Evolutionary conservation across 2,797 vertebrate genomes (phyloP).

Genomic region (Amniataba percoides): DNA sequence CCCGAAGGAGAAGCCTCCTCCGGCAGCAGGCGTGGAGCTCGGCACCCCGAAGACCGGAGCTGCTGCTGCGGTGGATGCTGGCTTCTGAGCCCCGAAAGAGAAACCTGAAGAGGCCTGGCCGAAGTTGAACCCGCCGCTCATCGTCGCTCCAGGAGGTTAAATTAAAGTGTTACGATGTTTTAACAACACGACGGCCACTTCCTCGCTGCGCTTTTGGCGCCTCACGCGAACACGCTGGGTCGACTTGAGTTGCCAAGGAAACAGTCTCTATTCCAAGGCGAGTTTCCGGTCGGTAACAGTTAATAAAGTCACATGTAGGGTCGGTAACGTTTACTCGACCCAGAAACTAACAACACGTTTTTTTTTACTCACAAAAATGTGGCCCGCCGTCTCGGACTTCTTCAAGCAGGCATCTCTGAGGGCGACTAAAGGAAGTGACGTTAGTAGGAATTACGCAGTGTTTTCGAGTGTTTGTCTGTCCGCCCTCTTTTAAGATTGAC

Average conservation of each 20-base stretch:
- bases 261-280: background rate
- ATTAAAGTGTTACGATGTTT: background rate
- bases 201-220: constrained; percentile 76
- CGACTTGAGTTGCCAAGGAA: background rate
- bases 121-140: constrained; percentile 90
- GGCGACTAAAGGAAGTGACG: constrained; percentile 76
- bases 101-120: constrained; percentile 85
- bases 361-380: constrained; percentile 61
- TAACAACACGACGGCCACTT: constrained; percentile 64
- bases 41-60: constrained; percentile 63
- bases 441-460: too few species aligned
- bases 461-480: too few species aligned
- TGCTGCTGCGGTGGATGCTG: constrained; percentile 67
- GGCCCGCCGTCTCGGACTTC: constrained; percentile 25
- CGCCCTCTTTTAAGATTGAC: constrained; percentile 19
- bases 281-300: background rate
- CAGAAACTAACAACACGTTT: constrained; percentile 38
- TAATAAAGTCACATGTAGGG: background rate
- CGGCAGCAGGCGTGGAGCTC: constrained; percentile 56
- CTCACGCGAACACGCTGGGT: constrained; percentile 28
- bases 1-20: constrained; percentile 79
- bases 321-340: constrained; percentile 15
- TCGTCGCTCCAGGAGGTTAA: constrained; percentile 51
- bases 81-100: constrained; percentile 85
- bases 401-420: constrained; percentile 42